Evolutionary conservation across 2,888 invertebrate species (phyloP).

Genomic region (Yponomeuta evonymella): DNA sequence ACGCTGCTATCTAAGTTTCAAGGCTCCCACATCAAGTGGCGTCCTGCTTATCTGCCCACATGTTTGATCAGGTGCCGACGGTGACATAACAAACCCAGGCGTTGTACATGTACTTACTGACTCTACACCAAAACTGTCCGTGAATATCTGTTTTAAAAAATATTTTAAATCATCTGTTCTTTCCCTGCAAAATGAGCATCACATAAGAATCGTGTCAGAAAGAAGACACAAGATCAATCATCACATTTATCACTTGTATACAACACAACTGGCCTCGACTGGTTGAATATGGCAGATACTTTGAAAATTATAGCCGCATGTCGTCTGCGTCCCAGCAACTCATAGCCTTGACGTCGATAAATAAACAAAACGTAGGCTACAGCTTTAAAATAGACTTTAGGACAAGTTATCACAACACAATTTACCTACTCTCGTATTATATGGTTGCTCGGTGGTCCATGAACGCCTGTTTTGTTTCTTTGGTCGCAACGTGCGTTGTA

Average conservation of each 20-base stretch:
- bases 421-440: conserved; percentile 37
- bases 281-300: too few species aligned
- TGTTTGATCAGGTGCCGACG: conserved; percentile 71
- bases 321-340: too few species aligned
- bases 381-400: not conserved
- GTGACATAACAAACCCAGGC: conserved; percentile 48
- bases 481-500: not conserved
- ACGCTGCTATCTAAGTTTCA: conserved; percentile 48
- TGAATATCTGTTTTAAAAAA: not conserved
- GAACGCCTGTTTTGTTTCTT: conserved; percentile 41
- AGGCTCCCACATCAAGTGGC: conserved; percentile 62
- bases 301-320: too few species aligned
- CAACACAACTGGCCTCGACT: too few species aligned
- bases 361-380: too few species aligned
- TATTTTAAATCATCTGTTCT: too few species aligned
- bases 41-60: conserved; percentile 64
- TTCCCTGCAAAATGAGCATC: too few species aligned
- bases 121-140: not conserved
- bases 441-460: conserved; percentile 53
- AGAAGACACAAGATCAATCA: too few species aligned
- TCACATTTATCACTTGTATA: too few species aligned
- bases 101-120: conserved; percentile 27
- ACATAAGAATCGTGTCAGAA: too few species aligned
- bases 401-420: not conserved
- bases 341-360: too few species aligned